Conservation (phyloP, 2,113 vertebrate species). For the Syrrhaptes paradoxus region DNA sequence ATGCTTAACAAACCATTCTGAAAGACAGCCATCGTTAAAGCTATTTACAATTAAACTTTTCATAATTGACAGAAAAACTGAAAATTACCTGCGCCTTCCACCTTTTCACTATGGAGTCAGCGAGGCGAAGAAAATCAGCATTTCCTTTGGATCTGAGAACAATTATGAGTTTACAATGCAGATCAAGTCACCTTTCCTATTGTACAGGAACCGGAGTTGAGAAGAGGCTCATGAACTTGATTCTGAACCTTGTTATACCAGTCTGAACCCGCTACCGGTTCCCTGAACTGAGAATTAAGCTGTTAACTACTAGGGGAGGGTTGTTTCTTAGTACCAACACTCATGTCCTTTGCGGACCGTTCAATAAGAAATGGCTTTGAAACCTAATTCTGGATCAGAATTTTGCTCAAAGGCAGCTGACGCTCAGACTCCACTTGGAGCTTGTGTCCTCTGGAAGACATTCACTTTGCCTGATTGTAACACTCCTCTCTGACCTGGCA, state of each 20-base stretch:
- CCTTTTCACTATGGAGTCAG: constrained; percentile 11
- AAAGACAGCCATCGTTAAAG: not conserved
- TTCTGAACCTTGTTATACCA: not conserved
- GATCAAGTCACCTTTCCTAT: constrained; percentile 25
- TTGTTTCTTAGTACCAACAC: not conserved
- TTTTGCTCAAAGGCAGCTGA: not conserved
- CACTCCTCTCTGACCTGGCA: not conserved
- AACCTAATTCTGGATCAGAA: not conserved
- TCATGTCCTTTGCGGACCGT: not conserved
- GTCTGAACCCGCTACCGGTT: not conserved
- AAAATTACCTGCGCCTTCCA: not conserved
- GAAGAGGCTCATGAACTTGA: not conserved
- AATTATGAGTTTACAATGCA: constrained; percentile 13
- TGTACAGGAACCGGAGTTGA: not conserved
- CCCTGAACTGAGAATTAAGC: not conserved
- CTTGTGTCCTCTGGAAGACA: not conserved
- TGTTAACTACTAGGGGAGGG: not conserved
- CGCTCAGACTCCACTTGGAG: not conserved
- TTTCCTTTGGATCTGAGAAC: not conserved
- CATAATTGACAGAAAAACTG: not conserved
- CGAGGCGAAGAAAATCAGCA: not conserved
- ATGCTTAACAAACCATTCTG: not conserved
- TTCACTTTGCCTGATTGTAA: not conserved
- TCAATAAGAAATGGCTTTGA: not conserved
- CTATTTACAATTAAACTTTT: constrained; percentile 8